These are phyloP conservation scores for Morpho deidamia DNA, from an alignment of 2,888 invertebrate genomes.

Conservation along the genomic window DNA sequence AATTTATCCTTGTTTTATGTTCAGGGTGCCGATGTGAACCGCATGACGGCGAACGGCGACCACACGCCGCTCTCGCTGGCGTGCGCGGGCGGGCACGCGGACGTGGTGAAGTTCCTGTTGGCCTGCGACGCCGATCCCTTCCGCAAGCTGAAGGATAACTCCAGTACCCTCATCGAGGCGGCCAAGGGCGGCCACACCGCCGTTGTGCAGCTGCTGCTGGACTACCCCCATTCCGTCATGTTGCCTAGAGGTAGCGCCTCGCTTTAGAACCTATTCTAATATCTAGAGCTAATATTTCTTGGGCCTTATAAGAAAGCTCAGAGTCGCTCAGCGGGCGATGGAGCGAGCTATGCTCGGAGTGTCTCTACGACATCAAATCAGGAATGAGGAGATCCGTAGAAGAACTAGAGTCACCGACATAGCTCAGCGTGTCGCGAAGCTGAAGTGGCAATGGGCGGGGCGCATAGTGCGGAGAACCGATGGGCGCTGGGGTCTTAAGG, in stretches of 20 bases:
- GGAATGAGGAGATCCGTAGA: too few species aligned
- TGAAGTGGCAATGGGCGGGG: too few species aligned
- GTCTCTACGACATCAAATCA: too few species aligned
- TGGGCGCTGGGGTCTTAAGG: too few species aligned
- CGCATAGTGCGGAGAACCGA: too few species aligned
- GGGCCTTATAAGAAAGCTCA: too few species aligned
- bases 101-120: conserved; percentile 94
- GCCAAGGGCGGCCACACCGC: conserved; percentile 98
- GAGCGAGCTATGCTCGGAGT: too few species aligned
- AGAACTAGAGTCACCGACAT: too few species aligned
- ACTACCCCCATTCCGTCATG: conserved; percentile 93
- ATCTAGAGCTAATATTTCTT: too few species aligned
- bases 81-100: conserved; percentile 96
- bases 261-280: not conserved
- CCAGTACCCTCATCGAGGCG: conserved; percentile 98
- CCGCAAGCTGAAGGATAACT: conserved; percentile 98
- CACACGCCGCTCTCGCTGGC: conserved; percentile 98
- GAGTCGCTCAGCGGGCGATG: too few species aligned
- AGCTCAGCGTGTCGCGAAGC: too few species aligned
- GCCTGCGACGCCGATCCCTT: conserved; percentile 96
- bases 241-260: conserved; percentile 72
- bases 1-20: not conserved
- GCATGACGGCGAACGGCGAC: conserved; percentile 95
- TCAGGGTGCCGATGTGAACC: conserved; percentile 69
- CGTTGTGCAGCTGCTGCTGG: conserved; percentile 95